A percentile compares a stretch with the other conserved stretches of the same genome.
phyloP scores from a whole-genome alignment of 2,113 vertebrate genomes.

The Sylvia atricapilla region DNA sequence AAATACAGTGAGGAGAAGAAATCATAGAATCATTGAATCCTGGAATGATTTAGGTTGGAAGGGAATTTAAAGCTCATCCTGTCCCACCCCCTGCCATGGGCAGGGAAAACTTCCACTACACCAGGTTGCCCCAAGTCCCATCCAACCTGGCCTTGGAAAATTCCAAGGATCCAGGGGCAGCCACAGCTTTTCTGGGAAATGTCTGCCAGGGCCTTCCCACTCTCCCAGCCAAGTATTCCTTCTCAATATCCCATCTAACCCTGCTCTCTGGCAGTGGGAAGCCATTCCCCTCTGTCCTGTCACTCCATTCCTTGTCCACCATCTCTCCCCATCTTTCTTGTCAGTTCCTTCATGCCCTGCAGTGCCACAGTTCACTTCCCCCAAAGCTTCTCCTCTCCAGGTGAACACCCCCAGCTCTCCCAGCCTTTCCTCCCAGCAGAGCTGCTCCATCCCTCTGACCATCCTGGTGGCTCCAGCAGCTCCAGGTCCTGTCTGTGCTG shows the following conservation, averaged over 20 bases:
- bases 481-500: neutral
- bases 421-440: neutral
- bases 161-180: neutral
- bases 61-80: neutral
- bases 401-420: accelerated
- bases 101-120: accelerated
- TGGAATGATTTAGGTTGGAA: neutral
- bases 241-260: neutral
- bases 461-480: neutral
- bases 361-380: accelerated
- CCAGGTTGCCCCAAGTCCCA: accelerated
- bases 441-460: neutral
- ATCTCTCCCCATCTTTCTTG: neutral
- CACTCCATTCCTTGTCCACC: accelerated
- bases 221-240: accelerated
- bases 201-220: accelerated
- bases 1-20: neutral
- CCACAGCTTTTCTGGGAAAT: neutral
- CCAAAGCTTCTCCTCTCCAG: neutral
- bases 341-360: neutral
- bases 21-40: neutral
- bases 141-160: neutral
- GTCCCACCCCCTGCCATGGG: neutral
- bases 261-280: neutral
- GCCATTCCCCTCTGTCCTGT: neutral